These are phyloP conservation scores for Archivesica marissinica DNA, from an alignment of 1,140 invertebrate genomes.

Conservation along the genomic window DNA sequence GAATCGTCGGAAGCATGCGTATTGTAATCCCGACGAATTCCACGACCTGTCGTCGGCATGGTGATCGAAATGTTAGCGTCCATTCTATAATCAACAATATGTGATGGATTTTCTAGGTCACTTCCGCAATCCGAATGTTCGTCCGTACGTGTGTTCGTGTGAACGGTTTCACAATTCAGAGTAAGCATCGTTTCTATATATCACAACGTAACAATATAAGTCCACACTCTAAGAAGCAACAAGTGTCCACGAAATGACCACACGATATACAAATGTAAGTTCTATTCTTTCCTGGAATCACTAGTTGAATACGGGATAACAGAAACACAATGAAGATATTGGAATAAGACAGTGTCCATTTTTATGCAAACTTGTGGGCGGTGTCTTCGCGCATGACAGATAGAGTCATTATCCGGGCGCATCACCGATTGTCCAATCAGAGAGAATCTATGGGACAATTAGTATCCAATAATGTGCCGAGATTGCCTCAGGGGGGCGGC, in stretches of 20 bases:
- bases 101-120: conserved; percentile 54
- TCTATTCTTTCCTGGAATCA: not conserved
- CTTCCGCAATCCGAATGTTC: conserved; percentile 52
- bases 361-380: conserved; percentile 59
- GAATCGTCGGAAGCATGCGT: conserved; percentile 45
- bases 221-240: not conserved
- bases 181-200: conserved; percentile 33
- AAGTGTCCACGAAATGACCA: not conserved
- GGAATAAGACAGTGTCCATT: not conserved
- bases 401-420: conserved; percentile 27
- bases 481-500: conserved; percentile 48
- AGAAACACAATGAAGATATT: conserved; percentile 11
- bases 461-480: conserved; percentile 34
- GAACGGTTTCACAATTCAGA: conserved; percentile 33
- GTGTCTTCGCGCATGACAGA: conserved; percentile 21
- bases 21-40: not conserved
- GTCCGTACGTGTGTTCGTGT: conserved; percentile 5
- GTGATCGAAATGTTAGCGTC: conserved; percentile 40
- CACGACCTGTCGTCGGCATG: conserved; percentile 17
- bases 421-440: conserved; percentile 48
- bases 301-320: not conserved
- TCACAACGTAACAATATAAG: not conserved
- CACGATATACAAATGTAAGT: not conserved
- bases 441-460: conserved; percentile 13
- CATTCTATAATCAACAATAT: conserved; percentile 49